These are phyloP conservation scores for Lepidostoma basale DNA, from an alignment of 1,140 invertebrate species.

Conservation along the genomic window DNA sequence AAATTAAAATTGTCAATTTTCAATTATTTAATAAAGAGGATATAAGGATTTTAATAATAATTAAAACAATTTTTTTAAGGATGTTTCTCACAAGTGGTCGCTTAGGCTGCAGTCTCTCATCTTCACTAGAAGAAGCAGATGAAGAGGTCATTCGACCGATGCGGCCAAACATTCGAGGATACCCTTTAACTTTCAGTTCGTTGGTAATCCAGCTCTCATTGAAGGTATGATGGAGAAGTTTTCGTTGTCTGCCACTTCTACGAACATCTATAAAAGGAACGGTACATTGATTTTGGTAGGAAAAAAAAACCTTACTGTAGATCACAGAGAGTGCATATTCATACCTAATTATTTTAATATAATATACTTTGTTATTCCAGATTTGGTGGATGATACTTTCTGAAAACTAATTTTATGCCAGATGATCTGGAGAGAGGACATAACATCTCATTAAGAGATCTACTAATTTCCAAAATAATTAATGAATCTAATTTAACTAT, in stretches of 20 bases:
- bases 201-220: slow-evolving; percentile 63
- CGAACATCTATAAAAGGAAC: slow-evolving; percentile 51
- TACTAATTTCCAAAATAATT: neutral
- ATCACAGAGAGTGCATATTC: neutral
- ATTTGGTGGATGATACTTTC: no score
- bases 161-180: slow-evolving; percentile 54
- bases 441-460: no score
- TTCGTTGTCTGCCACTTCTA: slow-evolving; percentile 58
- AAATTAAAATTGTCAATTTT: no score
- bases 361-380: no score
- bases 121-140: slow-evolving; percentile 55
- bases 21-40: no score
- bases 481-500: no score
- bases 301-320: neutral
- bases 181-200: slow-evolving; percentile 59
- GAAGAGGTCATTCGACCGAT: slow-evolving; percentile 54
- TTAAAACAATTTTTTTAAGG: no score
- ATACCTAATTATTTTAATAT: no score
- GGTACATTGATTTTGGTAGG: neutral
- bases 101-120: slow-evolving; percentile 43
- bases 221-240: slow-evolving; percentile 59
- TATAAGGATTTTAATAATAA: no score
- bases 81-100: slow-evolving; percentile 9
- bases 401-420: no score
- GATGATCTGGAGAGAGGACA: no score